phyloP scores from a whole-genome alignment of 1,140 invertebrate genomes.

The Drepana arcuata region DNA sequence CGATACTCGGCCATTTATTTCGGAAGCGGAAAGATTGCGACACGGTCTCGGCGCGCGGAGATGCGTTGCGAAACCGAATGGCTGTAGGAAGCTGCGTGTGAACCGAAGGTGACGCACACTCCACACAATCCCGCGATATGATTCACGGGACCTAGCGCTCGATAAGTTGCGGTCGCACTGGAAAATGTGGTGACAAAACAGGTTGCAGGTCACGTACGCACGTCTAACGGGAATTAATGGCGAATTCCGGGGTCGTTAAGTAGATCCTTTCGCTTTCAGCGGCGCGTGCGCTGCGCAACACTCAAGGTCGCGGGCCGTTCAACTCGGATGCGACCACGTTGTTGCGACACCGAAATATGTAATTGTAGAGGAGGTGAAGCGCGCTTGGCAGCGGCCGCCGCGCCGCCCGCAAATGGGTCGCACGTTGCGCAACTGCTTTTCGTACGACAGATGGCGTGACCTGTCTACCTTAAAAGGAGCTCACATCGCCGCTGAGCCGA shows the following conservation, averaged over 20 bases:
- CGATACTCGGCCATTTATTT: conserved; percentile 28
- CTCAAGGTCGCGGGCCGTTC: conserved; percentile 64
- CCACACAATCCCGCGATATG: conserved; percentile 9
- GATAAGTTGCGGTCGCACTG: conserved; percentile 18
- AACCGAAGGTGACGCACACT: conserved; percentile 38
- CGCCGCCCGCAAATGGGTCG: conserved; percentile 61
- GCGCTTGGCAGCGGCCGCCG: conserved; percentile 59
- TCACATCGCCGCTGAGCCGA: not conserved
- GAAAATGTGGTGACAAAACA: conserved; percentile 8
- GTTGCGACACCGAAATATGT: conserved; percentile 67
- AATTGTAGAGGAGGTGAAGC: conserved; percentile 60
- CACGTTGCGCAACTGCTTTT: conserved; percentile 48
- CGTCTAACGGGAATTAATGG: conserved; percentile 12
- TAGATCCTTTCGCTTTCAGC: conserved; percentile 62
- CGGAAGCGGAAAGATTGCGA: conserved; percentile 44
- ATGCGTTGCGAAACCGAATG: conserved; percentile 34
- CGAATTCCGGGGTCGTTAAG: conserved; percentile 33
- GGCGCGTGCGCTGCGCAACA: conserved; percentile 47
- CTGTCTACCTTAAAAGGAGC: conserved; percentile 49
- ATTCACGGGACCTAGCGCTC: conserved; percentile 20
- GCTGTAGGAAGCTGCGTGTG: conserved; percentile 32
- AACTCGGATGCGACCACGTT: conserved; percentile 64
- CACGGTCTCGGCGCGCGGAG: conserved; percentile 15
- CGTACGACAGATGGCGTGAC: conserved; percentile 54
- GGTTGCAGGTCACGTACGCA: conserved; percentile 45